Evolutionary conservation across 1,140 invertebrate species (phyloP).

Genomic region (Conopomorpha cramerella): DNA sequence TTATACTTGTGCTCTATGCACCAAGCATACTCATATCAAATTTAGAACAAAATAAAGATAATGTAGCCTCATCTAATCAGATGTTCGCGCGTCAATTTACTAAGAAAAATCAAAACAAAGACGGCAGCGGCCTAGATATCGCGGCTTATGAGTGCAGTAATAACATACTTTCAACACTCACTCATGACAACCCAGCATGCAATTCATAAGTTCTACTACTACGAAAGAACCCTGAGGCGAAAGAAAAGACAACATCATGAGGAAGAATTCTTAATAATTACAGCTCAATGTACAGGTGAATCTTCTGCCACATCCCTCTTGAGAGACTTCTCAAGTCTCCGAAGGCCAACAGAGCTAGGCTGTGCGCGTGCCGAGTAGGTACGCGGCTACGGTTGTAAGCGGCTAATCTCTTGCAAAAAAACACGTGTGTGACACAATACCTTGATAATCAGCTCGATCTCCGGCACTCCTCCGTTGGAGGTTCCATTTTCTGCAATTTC

Average conservation of each 20-base stretch:
- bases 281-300: constrained; percentile 22
- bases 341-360: constrained; percentile 19
- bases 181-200: neutral
- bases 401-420: constrained; percentile 18
- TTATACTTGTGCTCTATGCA: too few species aligned
- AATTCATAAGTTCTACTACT: neutral
- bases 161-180: constrained; percentile 40
- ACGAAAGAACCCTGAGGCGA: neutral
- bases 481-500: constrained; percentile 65
- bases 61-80: too few species aligned
- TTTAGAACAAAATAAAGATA: too few species aligned
- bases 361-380: constrained; percentile 18
- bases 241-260: neutral
- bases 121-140: constrained; percentile 34
- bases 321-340: constrained; percentile 19
- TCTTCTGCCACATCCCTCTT: too few species aligned
- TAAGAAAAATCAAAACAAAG: constrained; percentile 21
- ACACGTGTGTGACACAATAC: constrained; percentile 52
- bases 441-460: constrained; percentile 83
- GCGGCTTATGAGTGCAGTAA: constrained; percentile 37
- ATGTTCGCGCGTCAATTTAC: too few species aligned
- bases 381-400: neutral
- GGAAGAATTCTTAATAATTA: neutral
- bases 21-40: too few species aligned
- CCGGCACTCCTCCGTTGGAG: constrained; percentile 72